These are phyloP conservation scores for Sebastes taczanowskii DNA, from an alignment of 2,797 vertebrate genomes.

Conservation along the genomic window DNA sequence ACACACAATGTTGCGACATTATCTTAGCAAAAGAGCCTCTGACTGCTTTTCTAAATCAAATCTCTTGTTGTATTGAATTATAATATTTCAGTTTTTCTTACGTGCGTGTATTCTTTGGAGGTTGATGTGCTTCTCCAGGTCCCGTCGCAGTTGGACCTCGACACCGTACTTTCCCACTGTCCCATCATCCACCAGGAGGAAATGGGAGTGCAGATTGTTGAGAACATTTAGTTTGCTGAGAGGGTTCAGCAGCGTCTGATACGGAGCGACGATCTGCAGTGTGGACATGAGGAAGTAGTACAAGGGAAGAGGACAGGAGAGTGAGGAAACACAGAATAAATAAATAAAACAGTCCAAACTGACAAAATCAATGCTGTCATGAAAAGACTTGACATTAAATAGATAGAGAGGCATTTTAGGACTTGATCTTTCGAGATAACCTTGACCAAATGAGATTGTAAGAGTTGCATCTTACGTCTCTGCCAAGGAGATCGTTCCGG, in stretches of 20 bases:
- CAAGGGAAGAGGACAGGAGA: neutral
- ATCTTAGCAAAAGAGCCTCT: neutral
- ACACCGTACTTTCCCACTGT: conserved; percentile 97
- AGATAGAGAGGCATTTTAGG: neutral
- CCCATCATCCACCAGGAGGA: conserved; percentile 98
- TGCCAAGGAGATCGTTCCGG: conserved; percentile 96
- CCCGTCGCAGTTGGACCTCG: conserved; percentile 92
- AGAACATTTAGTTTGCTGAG: conserved; percentile 97
- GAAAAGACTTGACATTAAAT: neutral
- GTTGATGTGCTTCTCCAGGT: conserved; percentile 98
- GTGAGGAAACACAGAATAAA: no score
- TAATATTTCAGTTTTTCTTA: conserved; percentile 76
- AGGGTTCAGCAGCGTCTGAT: conserved; percentile 97
- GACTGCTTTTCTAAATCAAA: neutral
- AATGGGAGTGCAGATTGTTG: conserved; percentile 98
- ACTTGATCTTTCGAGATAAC: neutral
- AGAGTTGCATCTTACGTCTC: conserved; percentile 88
- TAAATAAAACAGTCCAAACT: neutral
- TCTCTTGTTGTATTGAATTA: neutral
- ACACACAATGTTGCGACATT: neutral
- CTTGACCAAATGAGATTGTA: neutral
- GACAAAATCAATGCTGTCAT: neutral
- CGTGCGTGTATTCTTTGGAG: conserved; percentile 97
- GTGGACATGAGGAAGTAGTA: neutral
- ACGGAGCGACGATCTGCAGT: conserved; percentile 92